These are phyloP conservation scores for Xenentodon cancila DNA, from an alignment of 2,797 vertebrate genomes.

Conservation along the genomic window DNA sequence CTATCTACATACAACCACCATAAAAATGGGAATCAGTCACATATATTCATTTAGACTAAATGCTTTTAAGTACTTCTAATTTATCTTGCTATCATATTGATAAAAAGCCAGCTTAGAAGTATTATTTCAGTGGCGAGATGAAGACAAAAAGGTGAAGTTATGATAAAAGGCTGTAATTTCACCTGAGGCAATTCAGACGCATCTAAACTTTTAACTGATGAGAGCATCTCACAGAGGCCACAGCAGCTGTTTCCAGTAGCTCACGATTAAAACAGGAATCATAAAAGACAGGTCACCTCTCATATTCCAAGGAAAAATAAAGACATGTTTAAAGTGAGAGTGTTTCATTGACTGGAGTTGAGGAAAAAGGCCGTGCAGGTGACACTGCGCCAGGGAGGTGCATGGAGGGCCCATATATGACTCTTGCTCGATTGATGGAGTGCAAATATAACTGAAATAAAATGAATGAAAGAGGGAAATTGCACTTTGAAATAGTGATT, in stretches of 20 bases:
- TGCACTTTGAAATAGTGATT: neutral
- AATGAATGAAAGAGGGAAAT: too few relatives aligned
- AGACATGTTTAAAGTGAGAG: too few relatives aligned
- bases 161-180: slow-evolving; percentile 13
- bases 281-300: neutral
- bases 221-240: slow-evolving; percentile 2
- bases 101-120: slow-evolving; percentile 3
- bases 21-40: too few relatives aligned
- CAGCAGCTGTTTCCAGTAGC: slow-evolving; percentile 1
- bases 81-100: neutral
- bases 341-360: too few relatives aligned
- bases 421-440: neutral
- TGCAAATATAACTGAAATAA: neutral
- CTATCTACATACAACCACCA: neutral
- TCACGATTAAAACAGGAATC: neutral
- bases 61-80: neutral
- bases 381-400: neutral
- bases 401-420: too few relatives aligned
- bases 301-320: too few relatives aligned
- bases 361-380: too few relatives aligned
- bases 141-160: neutral
- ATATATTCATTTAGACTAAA: neutral
- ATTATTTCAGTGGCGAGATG: neutral
- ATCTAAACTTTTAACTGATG: slow-evolving; percentile 9
- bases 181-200: slow-evolving; percentile 11